Evolutionary conservation across 2,113 vertebrate species (phyloP).

Genomic region (Poecile atricapillus): DNA sequence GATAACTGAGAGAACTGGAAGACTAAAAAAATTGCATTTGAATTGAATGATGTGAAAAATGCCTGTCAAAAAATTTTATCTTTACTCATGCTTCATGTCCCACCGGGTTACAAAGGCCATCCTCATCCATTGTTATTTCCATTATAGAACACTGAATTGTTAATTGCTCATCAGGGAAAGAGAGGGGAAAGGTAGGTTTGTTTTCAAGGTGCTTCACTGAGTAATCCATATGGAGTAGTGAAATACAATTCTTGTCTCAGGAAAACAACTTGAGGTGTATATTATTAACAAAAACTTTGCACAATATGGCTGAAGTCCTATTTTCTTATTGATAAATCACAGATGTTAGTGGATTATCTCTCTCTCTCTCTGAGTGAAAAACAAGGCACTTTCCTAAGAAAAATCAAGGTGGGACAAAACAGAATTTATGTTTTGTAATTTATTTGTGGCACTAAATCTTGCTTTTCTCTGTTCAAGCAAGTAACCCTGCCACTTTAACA

Average conservation of each 20-base stretch:
- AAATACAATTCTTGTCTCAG: neutral
- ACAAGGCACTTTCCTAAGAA: neutral
- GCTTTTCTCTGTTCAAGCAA: neutral
- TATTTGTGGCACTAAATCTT: neutral
- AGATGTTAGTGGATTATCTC: neutral
- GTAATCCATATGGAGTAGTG: neutral
- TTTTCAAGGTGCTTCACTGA: neutral
- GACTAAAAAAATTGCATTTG: neutral
- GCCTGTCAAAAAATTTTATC: neutral
- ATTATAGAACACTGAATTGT: neutral
- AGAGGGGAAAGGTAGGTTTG: neutral
- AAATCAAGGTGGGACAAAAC: neutral
- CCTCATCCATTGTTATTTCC: neutral
- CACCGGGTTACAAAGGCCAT: neutral
- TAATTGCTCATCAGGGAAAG: neutral
- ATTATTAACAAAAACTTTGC: neutral
- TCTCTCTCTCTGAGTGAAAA: neutral
- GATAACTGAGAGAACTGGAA: neutral
- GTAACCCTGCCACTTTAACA: neutral
- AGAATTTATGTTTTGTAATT: neutral
- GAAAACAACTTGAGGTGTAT: neutral
- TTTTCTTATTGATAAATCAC: neutral
- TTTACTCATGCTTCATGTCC: neutral
- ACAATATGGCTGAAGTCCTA: neutral
- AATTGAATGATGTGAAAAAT: neutral